Conservation (phyloP, 2,888 invertebrate species). For the Diplazon laetatorius region DNA sequence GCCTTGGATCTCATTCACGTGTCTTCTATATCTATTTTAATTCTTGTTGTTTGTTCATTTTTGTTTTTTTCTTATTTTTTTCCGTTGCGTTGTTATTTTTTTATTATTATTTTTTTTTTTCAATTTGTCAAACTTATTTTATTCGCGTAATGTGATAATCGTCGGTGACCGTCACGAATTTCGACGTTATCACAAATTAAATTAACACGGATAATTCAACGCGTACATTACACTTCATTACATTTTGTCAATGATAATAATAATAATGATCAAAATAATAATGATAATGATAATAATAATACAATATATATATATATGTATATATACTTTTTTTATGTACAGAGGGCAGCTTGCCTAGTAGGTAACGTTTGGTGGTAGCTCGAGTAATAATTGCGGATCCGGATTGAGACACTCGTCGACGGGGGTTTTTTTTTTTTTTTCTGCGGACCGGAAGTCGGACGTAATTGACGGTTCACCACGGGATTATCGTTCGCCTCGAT, state of each 20-base stretch:
- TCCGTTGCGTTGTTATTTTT: constrained; percentile 57
- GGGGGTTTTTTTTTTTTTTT: constrained; percentile 3
- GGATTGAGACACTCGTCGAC: constrained; percentile 58
- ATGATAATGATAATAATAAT: constrained; percentile 77
- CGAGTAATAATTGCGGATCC: constrained; percentile 71
- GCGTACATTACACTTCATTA: constrained; percentile 80
- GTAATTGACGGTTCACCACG: constrained; percentile 61
- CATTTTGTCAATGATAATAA: too few species aligned
- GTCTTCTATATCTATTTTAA: constrained; percentile 24
- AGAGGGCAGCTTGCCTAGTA: constrained; percentile 79
- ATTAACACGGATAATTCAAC: constrained; percentile 79
- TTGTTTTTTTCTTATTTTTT: constrained; percentile 55
- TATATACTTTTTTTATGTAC: constrained; percentile 79
- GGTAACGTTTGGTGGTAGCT: constrained; percentile 71
- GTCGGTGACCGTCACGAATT: too few species aligned
- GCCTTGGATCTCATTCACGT: constrained; percentile 68
- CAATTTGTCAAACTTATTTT: constrained; percentile 44
- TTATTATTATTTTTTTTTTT: constrained; percentile 35
- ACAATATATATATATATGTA: constrained; percentile 56
- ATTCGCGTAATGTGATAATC: constrained; percentile 51
- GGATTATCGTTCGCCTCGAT: too few species aligned
- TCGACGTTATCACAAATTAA: constrained; percentile 40
- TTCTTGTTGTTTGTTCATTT: constrained; percentile 40
- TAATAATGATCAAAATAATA: constrained; percentile 76
- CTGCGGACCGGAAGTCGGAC: neutral